These are phyloP conservation scores for Passerina amoena DNA, from an alignment of 2,113 vertebrate species.

Conservation along the genomic window DNA sequence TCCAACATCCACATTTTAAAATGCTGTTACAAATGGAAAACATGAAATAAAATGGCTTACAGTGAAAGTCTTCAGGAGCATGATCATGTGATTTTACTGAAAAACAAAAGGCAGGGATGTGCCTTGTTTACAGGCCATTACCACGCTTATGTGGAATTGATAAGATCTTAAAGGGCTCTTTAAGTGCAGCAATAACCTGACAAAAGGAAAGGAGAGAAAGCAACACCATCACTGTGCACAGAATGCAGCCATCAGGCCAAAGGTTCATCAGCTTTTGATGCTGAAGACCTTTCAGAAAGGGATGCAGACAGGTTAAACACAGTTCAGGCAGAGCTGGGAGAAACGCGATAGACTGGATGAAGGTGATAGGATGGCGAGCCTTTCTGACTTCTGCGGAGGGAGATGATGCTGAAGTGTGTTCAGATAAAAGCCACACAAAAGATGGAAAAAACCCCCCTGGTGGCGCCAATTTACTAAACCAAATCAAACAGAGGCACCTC, in stretches of 20 bases:
- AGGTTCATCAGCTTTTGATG: neutral
- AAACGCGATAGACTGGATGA: accelerated
- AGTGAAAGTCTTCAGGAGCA: neutral
- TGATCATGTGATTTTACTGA: neutral
- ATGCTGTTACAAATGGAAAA: neutral
- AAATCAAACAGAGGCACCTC: neutral
- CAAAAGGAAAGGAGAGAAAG: neutral
- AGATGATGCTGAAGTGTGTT: neutral
- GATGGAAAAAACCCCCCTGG: accelerated
- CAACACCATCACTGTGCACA: neutral
- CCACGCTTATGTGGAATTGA: neutral
- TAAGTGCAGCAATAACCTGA: neutral
- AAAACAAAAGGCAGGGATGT: neutral
- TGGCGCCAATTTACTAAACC: neutral
- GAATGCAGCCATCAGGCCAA: neutral
- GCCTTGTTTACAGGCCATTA: neutral
- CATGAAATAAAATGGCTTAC: neutral
- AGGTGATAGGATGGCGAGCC: neutral
- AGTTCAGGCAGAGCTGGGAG: neutral
- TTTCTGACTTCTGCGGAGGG: neutral
- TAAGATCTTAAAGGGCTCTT: neutral
- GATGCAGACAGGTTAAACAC: neutral
- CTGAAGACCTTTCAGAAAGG: neutral
- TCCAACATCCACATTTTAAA: neutral
- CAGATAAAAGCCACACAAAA: neutral